Conservation (phyloP, 53 echinoderm and acorn worm species). For the Arbacia lixula region DNA sequence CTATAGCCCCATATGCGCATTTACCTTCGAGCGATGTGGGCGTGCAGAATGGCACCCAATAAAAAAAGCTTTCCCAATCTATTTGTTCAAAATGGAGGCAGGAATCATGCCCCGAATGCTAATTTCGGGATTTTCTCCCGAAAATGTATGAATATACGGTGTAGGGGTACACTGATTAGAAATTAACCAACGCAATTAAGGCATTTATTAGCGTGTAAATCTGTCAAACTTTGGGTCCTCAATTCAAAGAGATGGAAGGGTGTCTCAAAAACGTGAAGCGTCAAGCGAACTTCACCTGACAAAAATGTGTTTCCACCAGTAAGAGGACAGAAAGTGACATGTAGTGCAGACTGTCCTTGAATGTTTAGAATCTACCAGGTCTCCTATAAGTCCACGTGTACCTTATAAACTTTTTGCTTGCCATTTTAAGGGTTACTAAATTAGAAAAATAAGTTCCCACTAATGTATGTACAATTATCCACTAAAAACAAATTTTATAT, state of each 20-base stretch:
- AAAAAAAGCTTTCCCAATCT: not conserved
- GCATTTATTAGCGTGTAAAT: constrained; percentile 31
- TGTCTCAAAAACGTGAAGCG: not conserved
- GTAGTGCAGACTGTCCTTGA: too few species aligned
- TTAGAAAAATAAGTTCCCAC: too few species aligned
- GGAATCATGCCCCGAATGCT: constrained; percentile 5
- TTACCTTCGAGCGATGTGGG: constrained; percentile 15
- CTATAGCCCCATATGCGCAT: constrained; percentile 14
- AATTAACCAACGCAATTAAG: constrained; percentile 47
- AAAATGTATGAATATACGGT: constrained; percentile 37
- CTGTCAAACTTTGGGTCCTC: not conserved
- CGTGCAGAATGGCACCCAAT: constrained; percentile 1
- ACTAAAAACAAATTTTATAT: too few species aligned
- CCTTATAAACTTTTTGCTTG: too few species aligned
- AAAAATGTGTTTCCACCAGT: too few species aligned
- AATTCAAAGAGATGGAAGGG: not conserved
- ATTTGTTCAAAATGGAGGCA: not conserved
- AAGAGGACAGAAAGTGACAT: too few species aligned
- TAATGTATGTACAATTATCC: too few species aligned
- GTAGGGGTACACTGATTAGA: constrained; percentile 42
- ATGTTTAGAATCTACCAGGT: too few species aligned
- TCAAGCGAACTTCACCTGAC: too few species aligned
- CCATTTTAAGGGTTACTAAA: too few species aligned
- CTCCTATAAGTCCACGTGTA: too few species aligned
- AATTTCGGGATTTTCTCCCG: constrained; percentile 7